Percentiles rank a stretch among this genome's conserved stretches.
Evolutionary conservation across 2,888 invertebrate species (phyloP).

Genomic region (Limnephilus auricula): DNA sequence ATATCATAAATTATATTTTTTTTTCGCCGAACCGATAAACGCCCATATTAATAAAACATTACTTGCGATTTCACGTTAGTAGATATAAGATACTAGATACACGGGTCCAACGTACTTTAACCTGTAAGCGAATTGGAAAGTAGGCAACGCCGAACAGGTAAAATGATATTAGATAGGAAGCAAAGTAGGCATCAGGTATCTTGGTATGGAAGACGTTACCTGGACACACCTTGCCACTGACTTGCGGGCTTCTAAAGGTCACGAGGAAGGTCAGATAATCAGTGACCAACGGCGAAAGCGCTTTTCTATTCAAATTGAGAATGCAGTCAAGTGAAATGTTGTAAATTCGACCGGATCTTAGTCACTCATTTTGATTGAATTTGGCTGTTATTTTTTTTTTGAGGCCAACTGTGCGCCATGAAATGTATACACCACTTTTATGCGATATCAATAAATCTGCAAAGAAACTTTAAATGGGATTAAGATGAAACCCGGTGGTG

Average conservation of each 20-base stretch:
- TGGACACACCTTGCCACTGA: slow-evolving; percentile 23
- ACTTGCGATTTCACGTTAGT: neutral
- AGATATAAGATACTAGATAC: neutral
- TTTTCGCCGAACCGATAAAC: neutral
- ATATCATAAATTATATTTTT: neutral
- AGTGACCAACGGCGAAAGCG: slow-evolving; percentile 22
- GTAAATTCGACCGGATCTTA: neutral
- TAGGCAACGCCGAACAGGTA: neutral
- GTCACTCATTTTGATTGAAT: neutral
- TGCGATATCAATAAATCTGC: neutral
- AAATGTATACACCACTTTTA: neutral
- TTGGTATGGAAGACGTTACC: neutral
- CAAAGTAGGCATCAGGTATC: neutral
- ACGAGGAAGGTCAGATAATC: slow-evolving; percentile 16
- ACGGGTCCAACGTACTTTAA: neutral
- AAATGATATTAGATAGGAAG: neutral
- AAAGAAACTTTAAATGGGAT: too few species aligned
- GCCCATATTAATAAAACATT: neutral
- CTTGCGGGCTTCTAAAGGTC: slow-evolving; percentile 9
- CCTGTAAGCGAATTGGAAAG: slow-evolving; percentile 16
- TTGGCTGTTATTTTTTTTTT: neutral
- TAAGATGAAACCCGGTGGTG: too few species aligned
- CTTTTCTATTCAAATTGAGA: slow-evolving; percentile 31
- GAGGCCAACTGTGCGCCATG: neutral
- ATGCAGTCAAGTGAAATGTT: neutral